Evolutionary conservation across 2,113 vertebrate genomes (phyloP).

Genomic region (Gallinago jamesoni): DNA sequence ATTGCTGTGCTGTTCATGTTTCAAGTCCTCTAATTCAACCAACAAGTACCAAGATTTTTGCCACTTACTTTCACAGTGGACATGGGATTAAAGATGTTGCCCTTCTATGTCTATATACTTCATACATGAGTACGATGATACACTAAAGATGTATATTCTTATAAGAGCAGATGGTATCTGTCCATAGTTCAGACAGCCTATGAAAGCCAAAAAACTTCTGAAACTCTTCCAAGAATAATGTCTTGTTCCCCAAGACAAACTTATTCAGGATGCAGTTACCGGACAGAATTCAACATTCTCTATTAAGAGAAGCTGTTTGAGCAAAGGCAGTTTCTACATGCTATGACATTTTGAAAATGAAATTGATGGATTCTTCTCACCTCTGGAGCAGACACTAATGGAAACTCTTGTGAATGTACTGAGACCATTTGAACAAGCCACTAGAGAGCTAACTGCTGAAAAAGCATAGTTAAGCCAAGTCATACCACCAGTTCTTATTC

Average conservation of each 20-base stretch:
- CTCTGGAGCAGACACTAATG: conserved; percentile 1
- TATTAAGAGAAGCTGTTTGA: neutral
- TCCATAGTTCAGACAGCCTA: conserved; percentile 13
- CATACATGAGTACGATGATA: neutral
- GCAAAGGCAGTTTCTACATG: conserved; percentile 11
- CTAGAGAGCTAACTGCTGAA: neutral
- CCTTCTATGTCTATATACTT: neutral
- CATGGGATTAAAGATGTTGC: neutral
- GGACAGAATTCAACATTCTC: conserved; percentile 27
- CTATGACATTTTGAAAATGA: conserved; percentile 32
- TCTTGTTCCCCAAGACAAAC: conserved; percentile 29
- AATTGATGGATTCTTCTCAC: neutral
- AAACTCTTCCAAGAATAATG: conserved; percentile 52
- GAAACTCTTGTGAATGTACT: conserved; percentile 11
- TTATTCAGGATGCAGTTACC: conserved; percentile 51
- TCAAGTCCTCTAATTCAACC: neutral
- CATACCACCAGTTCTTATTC: neutral
- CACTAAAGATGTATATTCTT: neutral
- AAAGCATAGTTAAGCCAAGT: neutral
- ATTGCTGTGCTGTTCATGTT: neutral
- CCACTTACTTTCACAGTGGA: neutral
- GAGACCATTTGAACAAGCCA: neutral
- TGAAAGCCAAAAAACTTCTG: conserved; percentile 49
- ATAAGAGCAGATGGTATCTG: neutral
- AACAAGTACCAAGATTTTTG: neutral